Conservation (phyloP, 1,140 invertebrate genomes). For the Arion vulgaris region DNA sequence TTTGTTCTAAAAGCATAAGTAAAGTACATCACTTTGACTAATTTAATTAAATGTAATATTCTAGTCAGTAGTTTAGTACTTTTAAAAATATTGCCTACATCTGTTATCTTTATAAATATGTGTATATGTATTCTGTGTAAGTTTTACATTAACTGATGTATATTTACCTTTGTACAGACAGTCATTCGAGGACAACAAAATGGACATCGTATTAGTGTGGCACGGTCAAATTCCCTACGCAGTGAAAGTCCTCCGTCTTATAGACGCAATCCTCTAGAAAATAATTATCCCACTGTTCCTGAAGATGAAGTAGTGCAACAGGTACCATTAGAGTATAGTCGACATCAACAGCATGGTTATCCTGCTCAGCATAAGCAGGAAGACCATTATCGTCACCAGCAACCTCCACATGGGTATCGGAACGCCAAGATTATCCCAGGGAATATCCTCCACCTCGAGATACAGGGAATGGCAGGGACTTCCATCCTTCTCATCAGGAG, state of each 20-base stretch:
- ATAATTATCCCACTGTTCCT: constrained; percentile 56
- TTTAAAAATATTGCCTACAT: too few relatives aligned
- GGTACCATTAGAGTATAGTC: constrained; percentile 39
- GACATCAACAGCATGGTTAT: background rate
- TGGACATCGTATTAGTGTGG: constrained; percentile 80
- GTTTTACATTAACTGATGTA: background rate
- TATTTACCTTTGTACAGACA: constrained; percentile 75
- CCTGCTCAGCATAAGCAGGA: background rate
- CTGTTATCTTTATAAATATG: too few relatives aligned
- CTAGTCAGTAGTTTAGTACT: too few relatives aligned
- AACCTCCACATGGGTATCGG: background rate
- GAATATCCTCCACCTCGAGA: constrained; percentile 68
- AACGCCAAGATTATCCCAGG: constrained; percentile 42
- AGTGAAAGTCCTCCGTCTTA: constrained; percentile 89
- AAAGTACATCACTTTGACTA: too few relatives aligned
- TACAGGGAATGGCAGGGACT: constrained; percentile 40
- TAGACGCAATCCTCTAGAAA: constrained; percentile 80
- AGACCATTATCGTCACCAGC: background rate
- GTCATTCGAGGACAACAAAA: constrained; percentile 82
- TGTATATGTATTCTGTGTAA: too few relatives aligned
- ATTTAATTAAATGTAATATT: too few relatives aligned
- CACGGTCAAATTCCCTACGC: constrained; percentile 90
- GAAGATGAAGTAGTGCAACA: constrained; percentile 56
- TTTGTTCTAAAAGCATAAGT: too few relatives aligned
- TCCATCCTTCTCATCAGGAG: background rate